Conservation (phyloP, 1,140 invertebrate species). For the Lepeophtheirus salmonis region DNA sequence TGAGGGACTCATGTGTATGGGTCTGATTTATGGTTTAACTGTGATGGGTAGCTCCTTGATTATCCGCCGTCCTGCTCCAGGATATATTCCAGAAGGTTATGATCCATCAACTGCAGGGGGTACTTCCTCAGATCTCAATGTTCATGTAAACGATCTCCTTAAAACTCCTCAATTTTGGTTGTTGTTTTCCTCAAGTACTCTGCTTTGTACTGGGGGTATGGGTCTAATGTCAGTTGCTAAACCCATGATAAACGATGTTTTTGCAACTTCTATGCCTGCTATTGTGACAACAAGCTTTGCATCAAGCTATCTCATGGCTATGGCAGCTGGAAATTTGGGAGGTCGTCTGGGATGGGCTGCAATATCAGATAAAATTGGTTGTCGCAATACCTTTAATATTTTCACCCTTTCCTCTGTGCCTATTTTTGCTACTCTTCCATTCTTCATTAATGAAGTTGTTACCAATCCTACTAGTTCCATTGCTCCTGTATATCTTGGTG, state of each 20-base stretch:
- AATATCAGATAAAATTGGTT: conserved; percentile 17
- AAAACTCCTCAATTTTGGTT: conserved; percentile 19
- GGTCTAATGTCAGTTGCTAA: conserved; percentile 18
- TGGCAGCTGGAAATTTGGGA: conserved; percentile 15
- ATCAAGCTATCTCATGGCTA: conserved; percentile 12
- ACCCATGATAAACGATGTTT: conserved; percentile 16
- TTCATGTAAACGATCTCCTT: conserved; percentile 5
- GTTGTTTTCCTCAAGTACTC: conserved; percentile 12
- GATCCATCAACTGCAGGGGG: neutral
- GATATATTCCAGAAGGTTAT: conserved; percentile 11
- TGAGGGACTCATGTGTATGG: neutral
- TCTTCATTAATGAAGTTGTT: conserved; percentile 9
- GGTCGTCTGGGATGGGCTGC: conserved; percentile 17
- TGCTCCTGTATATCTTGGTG: conserved; percentile 11
- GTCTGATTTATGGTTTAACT: neutral
- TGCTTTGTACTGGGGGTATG: conserved; percentile 16
- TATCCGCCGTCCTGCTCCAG: neutral
- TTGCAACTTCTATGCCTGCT: conserved; percentile 13
- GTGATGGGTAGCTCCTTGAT: conserved; percentile 7
- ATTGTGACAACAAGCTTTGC: conserved; percentile 10
- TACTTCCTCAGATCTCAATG: conserved; percentile 4
- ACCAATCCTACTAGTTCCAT: conserved; percentile 12
- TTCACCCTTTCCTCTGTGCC: conserved; percentile 14
- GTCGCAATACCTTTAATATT: conserved; percentile 12
- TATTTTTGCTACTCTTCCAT: conserved; percentile 16